These are phyloP conservation scores for Bergia sp. DNA, from an alignment of 92 coral and sea anemone species.

Conservation along the genomic window DNA sequence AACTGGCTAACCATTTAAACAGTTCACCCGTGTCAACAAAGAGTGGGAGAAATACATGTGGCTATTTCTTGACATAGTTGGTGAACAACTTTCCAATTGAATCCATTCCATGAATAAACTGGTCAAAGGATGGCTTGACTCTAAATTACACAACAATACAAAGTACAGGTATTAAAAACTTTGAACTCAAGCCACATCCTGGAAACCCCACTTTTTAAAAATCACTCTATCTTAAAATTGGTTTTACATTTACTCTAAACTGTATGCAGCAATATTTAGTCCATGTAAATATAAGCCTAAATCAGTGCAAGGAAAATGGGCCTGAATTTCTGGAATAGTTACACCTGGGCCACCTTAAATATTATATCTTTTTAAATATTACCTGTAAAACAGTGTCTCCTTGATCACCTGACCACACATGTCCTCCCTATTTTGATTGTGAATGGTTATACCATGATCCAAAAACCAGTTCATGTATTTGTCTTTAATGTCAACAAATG, in stretches of 20 bases:
- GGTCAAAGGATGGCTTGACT: constrained; percentile 55
- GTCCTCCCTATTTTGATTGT: constrained; percentile 30
- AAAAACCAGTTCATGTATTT: constrained; percentile 35
- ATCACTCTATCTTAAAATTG: too few relatives aligned
- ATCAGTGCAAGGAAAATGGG: too few relatives aligned
- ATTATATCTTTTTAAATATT: background rate
- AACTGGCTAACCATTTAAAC: constrained; percentile 38
- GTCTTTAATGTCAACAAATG: constrained; percentile 38
- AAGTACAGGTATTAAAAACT: background rate
- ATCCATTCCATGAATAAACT: constrained; percentile 52
- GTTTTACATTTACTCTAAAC: too few relatives aligned
- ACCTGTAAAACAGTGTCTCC: constrained; percentile 55
- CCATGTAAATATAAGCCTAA: too few relatives aligned
- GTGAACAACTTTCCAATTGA: constrained; percentile 41
- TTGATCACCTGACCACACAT: constrained; percentile 47
- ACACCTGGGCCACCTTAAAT: too few relatives aligned
- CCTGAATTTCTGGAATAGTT: background rate
- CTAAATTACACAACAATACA: background rate
- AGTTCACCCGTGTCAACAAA: constrained; percentile 30
- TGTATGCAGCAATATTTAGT: too few relatives aligned
- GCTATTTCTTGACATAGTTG: constrained; percentile 47
- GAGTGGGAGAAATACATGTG: constrained; percentile 49
- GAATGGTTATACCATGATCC: constrained; percentile 51
- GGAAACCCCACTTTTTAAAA: too few relatives aligned
- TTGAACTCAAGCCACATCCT: background rate